Evolutionary conservation across 1,140 invertebrate genomes (phyloP).

Genomic region (Hyles vespertilio): DNA sequence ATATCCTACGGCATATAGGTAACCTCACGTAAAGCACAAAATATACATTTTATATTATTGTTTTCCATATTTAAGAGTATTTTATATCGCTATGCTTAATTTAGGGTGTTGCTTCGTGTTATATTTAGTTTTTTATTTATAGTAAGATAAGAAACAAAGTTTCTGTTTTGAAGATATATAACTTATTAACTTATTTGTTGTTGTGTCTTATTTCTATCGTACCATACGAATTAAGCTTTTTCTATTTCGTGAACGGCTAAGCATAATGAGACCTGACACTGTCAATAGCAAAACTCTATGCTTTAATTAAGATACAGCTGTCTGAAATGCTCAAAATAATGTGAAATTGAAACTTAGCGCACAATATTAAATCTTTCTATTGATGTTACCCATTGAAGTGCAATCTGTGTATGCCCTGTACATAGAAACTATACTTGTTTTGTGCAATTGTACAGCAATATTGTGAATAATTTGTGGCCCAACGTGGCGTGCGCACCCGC

Average conservation of each 20-base stretch:
- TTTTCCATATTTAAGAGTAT: conserved; percentile 66
- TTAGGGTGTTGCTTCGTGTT: conserved; percentile 73
- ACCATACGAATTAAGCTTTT: conserved; percentile 26
- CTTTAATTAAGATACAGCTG: conserved; percentile 65
- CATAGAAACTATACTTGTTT: conserved; percentile 51
- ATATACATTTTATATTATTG: conserved; percentile 50
- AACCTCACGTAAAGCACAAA: conserved; percentile 47
- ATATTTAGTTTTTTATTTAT: conserved; percentile 65
- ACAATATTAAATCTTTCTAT: conserved; percentile 69
- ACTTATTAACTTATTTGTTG: conserved; percentile 74
- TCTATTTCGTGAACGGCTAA: conserved; percentile 33
- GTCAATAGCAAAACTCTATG: conserved; percentile 73
- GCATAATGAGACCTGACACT: conserved; percentile 43
- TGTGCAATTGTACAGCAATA: conserved; percentile 55
- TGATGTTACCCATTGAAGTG: conserved; percentile 63
- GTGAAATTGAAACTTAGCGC: conserved; percentile 72
- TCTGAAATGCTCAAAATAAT: conserved; percentile 68
- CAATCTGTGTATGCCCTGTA: conserved; percentile 62
- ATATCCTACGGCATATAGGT: conserved; percentile 32
- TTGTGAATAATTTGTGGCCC: conserved; percentile 30
- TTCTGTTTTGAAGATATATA: conserved; percentile 66
- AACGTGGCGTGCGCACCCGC: conserved; percentile 5
- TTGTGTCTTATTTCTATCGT: conserved; percentile 61
- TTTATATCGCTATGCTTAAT: conserved; percentile 60
- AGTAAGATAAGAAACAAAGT: conserved; percentile 69